Conservation (phyloP, 2,113 vertebrate species). For the Gracilinanus agilis region DNA sequence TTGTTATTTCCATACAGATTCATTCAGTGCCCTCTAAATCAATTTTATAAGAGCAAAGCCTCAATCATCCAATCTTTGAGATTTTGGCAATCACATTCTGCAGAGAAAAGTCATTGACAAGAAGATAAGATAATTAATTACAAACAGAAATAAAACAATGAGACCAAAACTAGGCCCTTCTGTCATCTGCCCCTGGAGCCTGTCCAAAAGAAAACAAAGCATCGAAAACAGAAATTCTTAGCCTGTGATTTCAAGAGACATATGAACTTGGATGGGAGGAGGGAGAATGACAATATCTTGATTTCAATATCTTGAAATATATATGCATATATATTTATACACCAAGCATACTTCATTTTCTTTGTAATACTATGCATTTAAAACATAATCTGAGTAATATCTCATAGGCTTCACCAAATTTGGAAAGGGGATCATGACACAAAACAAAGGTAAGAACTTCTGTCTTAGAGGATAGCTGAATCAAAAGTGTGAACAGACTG, state of each 20-base stretch:
- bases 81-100: background rate
- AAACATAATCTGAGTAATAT: background rate
- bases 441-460: conserved; percentile 44
- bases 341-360: background rate
- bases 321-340: too few relatives aligned
- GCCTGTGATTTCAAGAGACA: background rate
- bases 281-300: background rate
- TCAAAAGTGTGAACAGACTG: conserved; percentile 41
- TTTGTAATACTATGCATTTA: background rate
- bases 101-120: background rate
- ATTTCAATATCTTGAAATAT: background rate
- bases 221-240: background rate
- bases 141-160: background rate
- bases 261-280: background rate
- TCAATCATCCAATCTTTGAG: background rate
- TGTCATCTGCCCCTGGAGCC: background rate
- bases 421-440: background rate
- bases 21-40: background rate
- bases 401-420: background rate
- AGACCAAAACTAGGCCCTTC: background rate
- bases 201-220: background rate
- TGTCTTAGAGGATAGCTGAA: conserved; percentile 44
- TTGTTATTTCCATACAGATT: background rate
- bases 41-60: background rate
- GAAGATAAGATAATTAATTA: background rate